Conservation (phyloP, 2,888 invertebrate genomes). For the Cinara cedri region DNA sequence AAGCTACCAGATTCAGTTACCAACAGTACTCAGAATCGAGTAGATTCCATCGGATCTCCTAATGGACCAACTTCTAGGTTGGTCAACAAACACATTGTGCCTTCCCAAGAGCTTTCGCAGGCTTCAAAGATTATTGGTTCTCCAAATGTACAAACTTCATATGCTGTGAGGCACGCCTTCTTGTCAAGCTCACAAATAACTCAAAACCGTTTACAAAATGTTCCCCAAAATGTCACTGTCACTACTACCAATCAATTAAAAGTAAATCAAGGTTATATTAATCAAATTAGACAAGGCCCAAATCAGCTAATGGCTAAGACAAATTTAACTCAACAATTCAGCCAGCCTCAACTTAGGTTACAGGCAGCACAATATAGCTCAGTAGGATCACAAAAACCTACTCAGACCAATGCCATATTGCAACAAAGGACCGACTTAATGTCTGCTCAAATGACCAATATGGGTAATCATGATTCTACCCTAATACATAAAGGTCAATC, state of each 20-base stretch:
- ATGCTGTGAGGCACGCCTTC: slow-evolving; percentile 48
- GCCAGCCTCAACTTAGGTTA: slow-evolving; percentile 52
- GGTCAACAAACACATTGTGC: slow-evolving; percentile 54
- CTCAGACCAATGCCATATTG: slow-evolving; percentile 50
- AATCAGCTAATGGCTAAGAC: slow-evolving; percentile 41
- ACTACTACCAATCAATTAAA: slow-evolving; percentile 53
- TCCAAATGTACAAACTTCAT: slow-evolving; percentile 54
- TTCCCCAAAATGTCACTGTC: slow-evolving; percentile 54
- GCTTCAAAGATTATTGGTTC: slow-evolving; percentile 40
- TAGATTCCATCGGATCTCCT: slow-evolving; percentile 56
- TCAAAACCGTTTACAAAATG: slow-evolving; percentile 51
- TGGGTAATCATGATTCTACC: slow-evolving; percentile 39
- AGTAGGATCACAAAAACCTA: slow-evolving; percentile 50
- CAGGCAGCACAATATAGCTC: slow-evolving; percentile 49
- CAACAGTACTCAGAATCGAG: slow-evolving; percentile 56
- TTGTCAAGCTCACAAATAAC: slow-evolving; percentile 46
- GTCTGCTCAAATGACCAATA: slow-evolving; percentile 33
- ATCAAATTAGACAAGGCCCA: slow-evolving; percentile 50
- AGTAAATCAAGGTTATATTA: slow-evolving; percentile 52
- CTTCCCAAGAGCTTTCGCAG: slow-evolving; percentile 55
- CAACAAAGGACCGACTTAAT: slow-evolving; percentile 52
- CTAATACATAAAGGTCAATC: slow-evolving; percentile 29
- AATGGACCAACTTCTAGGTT: slow-evolving; percentile 50
- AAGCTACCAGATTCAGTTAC: slow-evolving; percentile 54
- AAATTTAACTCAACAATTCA: slow-evolving; percentile 38